A percentile compares a stretch with the other conserved stretches of the same genome.
Evolutionary conservation across 2,113 vertebrate species (phyloP).

Genomic region (Ophthalmolycus amberensis): DNA sequence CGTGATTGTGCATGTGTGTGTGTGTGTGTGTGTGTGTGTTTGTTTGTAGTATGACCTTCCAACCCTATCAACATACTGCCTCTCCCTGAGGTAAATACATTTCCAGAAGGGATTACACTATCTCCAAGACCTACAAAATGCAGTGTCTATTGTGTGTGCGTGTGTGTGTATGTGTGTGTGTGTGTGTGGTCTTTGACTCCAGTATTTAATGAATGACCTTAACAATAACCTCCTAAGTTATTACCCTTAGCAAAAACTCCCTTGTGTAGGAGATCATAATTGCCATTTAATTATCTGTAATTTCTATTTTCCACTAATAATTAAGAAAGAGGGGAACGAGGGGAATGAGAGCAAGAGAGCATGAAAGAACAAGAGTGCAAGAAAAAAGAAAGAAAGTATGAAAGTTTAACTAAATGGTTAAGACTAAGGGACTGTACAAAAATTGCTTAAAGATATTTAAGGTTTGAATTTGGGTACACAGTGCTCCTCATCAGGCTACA

Average conservation of each 20-base stretch:
- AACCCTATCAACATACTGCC: conserved; percentile 60
- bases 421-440: conserved; percentile 3
- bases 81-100: conserved; percentile 56
- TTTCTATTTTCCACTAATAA: conserved; percentile 75
- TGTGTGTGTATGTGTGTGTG: conserved; percentile 7
- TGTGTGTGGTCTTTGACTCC: conserved; percentile 53
- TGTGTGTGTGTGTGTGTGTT: neutral
- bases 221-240: conserved; percentile 69
- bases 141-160: conserved; percentile 16
- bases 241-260: conserved; percentile 65
- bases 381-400: conserved; percentile 1
- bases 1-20: conserved; percentile 14
- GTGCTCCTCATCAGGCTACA: neutral
- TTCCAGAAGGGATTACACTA: conserved; percentile 57
- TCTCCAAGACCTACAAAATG: conserved; percentile 43
- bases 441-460: neutral
- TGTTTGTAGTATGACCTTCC: conserved; percentile 61
- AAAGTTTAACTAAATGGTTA: conserved; percentile 25
- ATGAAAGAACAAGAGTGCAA: conserved; percentile 50
- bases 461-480: neutral
- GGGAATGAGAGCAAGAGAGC: conserved; percentile 35
- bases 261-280: conserved; percentile 67
- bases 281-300: conserved; percentile 77
- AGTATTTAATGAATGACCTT: conserved; percentile 73
- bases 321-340: conserved; percentile 65